Evolutionary conservation across 1,140 invertebrate species (phyloP).

Genomic region (Cryptotermes secundus): DNA sequence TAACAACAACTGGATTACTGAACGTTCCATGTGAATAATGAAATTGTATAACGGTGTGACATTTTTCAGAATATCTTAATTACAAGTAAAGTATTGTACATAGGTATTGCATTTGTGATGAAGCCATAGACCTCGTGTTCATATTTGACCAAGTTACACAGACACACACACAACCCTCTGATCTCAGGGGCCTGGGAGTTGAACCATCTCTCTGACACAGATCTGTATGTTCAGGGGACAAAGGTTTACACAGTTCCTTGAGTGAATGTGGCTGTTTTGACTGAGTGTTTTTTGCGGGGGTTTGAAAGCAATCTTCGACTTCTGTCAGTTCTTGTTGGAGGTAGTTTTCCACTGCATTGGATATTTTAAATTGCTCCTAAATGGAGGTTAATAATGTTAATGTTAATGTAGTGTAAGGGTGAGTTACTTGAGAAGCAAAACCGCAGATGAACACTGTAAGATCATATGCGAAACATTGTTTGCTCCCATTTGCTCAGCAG

Average conservation of each 20-base stretch:
- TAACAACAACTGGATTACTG: too few relatives aligned
- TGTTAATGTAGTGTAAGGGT: background rate
- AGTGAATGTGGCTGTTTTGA: background rate
- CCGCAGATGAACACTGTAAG: background rate
- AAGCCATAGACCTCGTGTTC: background rate
- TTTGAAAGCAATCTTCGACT: background rate
- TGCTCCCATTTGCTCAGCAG: background rate
- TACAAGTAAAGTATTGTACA: background rate
- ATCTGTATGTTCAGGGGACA: background rate
- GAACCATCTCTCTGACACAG: background rate
- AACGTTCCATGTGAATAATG: too few relatives aligned
- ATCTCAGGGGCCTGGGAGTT: background rate
- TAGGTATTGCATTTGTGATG: background rate
- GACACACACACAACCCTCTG: too few relatives aligned
- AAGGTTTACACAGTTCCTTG: background rate
- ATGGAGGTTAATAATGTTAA: background rate
- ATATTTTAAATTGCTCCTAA: background rate
- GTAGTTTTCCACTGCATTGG: background rate
- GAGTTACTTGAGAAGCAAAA: background rate
- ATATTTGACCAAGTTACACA: background rate
- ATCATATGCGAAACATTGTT: background rate
- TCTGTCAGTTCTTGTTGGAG: background rate
- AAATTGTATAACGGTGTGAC: too few relatives aligned
- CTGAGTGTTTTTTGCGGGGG: background rate
- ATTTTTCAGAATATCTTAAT: background rate